Evolutionary conservation across 2,888 invertebrate species (phyloP).

Genomic region (Lycia hirtaria): DNA sequence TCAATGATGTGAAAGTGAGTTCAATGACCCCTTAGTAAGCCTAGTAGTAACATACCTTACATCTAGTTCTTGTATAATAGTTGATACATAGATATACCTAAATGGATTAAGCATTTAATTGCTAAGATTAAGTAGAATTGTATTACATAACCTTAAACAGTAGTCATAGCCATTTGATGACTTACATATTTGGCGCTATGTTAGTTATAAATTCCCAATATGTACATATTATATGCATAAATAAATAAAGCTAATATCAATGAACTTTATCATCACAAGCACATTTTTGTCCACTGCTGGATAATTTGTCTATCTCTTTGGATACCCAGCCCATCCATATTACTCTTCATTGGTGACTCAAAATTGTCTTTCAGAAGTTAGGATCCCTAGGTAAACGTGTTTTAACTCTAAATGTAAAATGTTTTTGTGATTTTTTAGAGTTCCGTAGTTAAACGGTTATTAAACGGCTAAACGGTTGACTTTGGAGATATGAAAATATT

Average conservation of each 20-base stretch:
- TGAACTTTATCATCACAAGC: too few species aligned
- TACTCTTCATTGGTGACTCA: too few species aligned
- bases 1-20: slow-evolving; percentile 67
- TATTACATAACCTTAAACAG: not conserved
- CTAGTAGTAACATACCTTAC: slow-evolving; percentile 50
- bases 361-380: too few species aligned
- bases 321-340: too few species aligned
- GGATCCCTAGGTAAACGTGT: too few species aligned
- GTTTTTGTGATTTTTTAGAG: too few species aligned
- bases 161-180: not conserved
- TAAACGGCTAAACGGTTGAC: too few species aligned
- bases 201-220: not conserved
- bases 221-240: not conserved
- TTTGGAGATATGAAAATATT: too few species aligned
- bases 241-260: slow-evolving; percentile 7
- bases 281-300: too few species aligned
- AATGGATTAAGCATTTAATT: slow-evolving; percentile 8
- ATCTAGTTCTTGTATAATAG: slow-evolving; percentile 40
- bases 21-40: slow-evolving; percentile 63
- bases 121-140: slow-evolving; percentile 1
- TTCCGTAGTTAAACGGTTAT: too few species aligned
- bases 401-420: too few species aligned
- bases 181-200: not conserved
- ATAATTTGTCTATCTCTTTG: too few species aligned
- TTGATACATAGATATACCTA: slow-evolving; percentile 15